A percentile compares a stretch with the other conserved stretches of the same genome.
Conservation (phyloP, 2,888 invertebrate genomes). For the Drosophila putrida region DNA sequence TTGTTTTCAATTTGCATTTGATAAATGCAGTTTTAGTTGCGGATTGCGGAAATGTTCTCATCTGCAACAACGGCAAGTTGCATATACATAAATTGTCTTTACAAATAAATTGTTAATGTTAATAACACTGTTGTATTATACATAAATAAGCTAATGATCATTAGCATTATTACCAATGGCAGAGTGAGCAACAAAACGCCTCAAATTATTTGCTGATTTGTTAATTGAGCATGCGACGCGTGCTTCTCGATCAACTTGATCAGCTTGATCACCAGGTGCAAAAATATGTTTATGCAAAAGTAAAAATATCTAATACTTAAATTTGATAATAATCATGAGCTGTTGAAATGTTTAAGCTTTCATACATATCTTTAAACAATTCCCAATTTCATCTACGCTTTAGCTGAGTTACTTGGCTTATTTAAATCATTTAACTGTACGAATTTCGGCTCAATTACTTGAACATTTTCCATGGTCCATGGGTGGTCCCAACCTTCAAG, state of each 20-base stretch:
- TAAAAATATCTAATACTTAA: background rate
- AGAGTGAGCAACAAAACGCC: slow-evolving; percentile 46
- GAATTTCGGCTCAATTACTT: slow-evolving; percentile 55
- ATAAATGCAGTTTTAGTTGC: slow-evolving; percentile 33
- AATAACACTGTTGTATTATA: slow-evolving; percentile 2
- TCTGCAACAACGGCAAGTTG: slow-evolving; percentile 17
- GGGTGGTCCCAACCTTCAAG: slow-evolving; percentile 69
- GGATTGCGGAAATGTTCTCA: slow-evolving; percentile 67
- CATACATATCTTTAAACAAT: slow-evolving; percentile 1
- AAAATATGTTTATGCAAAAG: slow-evolving; percentile 14
- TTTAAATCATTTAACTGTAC: slow-evolving; percentile 56
- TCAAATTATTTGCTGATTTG: slow-evolving; percentile 51
- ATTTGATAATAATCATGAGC: background rate
- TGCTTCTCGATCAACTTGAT: slow-evolving; percentile 23
- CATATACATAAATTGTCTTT: background rate
- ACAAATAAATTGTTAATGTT: slow-evolving; percentile 1
- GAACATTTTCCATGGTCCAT: slow-evolving; percentile 17
- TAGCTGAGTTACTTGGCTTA: background rate
- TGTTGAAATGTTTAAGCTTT: background rate
- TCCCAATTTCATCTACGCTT: background rate
- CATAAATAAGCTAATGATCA: slow-evolving; percentile 41
- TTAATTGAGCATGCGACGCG: slow-evolving; percentile 51
- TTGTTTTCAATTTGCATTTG: slow-evolving; percentile 50
- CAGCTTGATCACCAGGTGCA: slow-evolving; percentile 41
- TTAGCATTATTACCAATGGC: slow-evolving; percentile 34